Percentiles rank a stretch among this genome's conserved stretches.
These are phyloP conservation scores for Halcyon chelicuti DNA, from an alignment of 2,797 vertebrate species.

Conservation along the genomic window DNA sequence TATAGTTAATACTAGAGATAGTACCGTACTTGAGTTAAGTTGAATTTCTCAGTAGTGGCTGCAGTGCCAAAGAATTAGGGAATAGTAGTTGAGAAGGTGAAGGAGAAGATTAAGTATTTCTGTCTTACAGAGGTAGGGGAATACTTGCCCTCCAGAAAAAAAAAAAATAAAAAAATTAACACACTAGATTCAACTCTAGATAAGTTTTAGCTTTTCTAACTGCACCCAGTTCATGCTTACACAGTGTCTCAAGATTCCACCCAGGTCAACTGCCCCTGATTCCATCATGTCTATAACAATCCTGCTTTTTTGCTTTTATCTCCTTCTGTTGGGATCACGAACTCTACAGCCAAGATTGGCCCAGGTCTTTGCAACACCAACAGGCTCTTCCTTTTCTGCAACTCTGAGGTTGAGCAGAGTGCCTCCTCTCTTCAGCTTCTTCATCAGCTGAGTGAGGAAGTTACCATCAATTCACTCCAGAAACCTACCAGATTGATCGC, in stretches of 20 bases:
- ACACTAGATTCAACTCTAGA: background rate
- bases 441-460: background rate
- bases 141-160: background rate
- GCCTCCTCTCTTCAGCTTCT: background rate
- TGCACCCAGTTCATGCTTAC: background rate
- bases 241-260: background rate
- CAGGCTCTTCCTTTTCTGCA: background rate
- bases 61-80: background rate
- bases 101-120: background rate
- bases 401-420: background rate
- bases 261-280: background rate
- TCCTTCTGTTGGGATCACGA: background rate
- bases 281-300: background rate
- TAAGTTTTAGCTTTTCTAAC: background rate
- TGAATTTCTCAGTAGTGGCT: background rate
- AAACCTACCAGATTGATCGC: background rate
- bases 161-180: background rate
- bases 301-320: background rate
- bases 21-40: slow-evolving; percentile 4
- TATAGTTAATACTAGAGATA: background rate
- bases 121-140: background rate
- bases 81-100: background rate
- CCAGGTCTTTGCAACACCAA: background rate
- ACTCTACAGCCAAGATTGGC: background rate
- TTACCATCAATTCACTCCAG: background rate